phyloP scores from a whole-genome alignment of 2,797 vertebrate genomes.

The Galagoides demidoff region DNA sequence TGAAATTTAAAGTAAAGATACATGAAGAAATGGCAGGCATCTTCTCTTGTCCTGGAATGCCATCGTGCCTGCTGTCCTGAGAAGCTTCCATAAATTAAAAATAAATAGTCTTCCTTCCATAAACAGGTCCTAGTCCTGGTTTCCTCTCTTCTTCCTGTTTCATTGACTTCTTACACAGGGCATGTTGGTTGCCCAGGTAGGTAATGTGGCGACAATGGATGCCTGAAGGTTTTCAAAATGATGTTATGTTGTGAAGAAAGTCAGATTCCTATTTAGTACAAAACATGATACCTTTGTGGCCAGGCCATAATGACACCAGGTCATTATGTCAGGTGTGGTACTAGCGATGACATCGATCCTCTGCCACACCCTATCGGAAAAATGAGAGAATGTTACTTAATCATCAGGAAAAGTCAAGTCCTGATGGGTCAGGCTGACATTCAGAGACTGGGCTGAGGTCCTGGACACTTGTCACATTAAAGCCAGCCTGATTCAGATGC shows the following conservation, averaged over 20 bases:
- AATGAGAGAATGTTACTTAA: neutral
- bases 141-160: neutral
- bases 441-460: neutral
- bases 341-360: neutral
- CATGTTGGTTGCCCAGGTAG: neutral
- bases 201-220: rapidly evolving
- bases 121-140: too few species aligned
- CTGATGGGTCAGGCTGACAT: neutral
- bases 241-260: neutral
- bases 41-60: too few species aligned
- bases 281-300: neutral
- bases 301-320: too few species aligned
- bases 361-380: neutral
- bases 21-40: neutral
- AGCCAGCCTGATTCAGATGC: neutral
- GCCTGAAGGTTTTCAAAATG: neutral
- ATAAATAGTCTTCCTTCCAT: neutral
- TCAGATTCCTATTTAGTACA: neutral
- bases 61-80: neutral
- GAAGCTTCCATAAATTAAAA: neutral
- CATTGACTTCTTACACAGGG: neutral
- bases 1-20: neutral
- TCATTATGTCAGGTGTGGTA: neutral
- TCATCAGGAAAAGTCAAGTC: neutral
- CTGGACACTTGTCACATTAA: neutral